Conservation (phyloP, 2,113 vertebrate species). For the Anoura caudifer region DNA sequence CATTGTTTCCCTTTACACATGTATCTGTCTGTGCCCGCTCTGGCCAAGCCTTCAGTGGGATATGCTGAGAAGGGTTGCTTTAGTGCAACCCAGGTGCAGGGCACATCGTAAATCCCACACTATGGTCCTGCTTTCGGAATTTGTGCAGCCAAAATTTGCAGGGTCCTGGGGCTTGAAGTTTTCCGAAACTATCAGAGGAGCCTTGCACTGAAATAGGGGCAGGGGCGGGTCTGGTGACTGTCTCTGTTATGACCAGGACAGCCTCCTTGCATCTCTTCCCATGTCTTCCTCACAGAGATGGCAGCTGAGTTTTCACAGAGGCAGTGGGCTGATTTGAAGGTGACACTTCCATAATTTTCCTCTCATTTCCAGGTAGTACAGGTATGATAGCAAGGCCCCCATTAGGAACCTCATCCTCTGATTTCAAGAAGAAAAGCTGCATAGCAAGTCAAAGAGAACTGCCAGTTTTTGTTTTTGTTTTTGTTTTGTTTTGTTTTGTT, state of each 20-base stretch:
- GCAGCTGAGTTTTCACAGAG: background rate
- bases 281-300: background rate
- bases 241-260: background rate
- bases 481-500: background rate
- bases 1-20: background rate
- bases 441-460: slow-evolving; percentile 16
- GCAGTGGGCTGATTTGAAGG: background rate
- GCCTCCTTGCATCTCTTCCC: background rate
- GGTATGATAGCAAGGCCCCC: background rate
- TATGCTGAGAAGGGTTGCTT: background rate
- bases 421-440: background rate
- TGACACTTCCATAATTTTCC: background rate
- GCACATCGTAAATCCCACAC: background rate
- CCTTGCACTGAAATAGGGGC: background rate
- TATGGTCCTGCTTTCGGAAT: background rate
- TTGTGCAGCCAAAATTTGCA: background rate
- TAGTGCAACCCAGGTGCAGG: background rate
- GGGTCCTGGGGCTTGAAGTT: background rate
- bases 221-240: background rate
- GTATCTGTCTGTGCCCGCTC: background rate
- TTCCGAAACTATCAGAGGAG: slow-evolving; percentile 2
- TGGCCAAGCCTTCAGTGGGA: background rate
- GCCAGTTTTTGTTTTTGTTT: background rate
- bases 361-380: background rate
- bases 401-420: background rate